phyloP scores from a whole-genome alignment of 2,797 vertebrate genomes.

The Siniperca scherzeri region DNA sequence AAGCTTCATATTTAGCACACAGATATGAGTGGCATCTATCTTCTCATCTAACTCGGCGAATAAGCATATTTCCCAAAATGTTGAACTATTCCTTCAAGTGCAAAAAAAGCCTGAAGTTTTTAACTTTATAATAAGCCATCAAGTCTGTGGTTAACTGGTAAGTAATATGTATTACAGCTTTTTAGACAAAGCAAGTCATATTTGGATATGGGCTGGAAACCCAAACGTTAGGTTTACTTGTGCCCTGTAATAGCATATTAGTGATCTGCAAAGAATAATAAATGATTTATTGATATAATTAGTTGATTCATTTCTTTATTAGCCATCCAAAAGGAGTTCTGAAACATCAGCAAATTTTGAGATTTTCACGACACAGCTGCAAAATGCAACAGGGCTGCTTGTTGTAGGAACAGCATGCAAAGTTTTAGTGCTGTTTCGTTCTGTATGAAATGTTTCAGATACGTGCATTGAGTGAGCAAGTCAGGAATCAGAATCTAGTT shows the following conservation, averaged over 20 bases:
- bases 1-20: background rate
- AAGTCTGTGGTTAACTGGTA: background rate
- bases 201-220: background rate
- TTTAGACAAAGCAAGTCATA: background rate
- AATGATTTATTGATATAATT: background rate
- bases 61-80: background rate
- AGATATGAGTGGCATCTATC: background rate
- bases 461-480: background rate
- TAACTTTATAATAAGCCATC: no score
- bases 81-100: background rate
- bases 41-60: background rate
- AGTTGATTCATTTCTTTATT: background rate
- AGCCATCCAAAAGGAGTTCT: background rate
- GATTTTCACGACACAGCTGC: background rate
- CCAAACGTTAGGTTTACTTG: background rate
- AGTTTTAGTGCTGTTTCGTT: background rate
- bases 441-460: background rate
- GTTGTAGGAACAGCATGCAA: background rate
- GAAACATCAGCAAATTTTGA: background rate
- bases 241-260: background rate
- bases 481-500: background rate
- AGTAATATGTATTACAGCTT: background rate
- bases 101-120: background rate
- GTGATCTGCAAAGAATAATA: background rate
- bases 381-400: background rate